Conservation (phyloP, 1,140 invertebrate genomes). For the Mesaphorura yosii region DNA sequence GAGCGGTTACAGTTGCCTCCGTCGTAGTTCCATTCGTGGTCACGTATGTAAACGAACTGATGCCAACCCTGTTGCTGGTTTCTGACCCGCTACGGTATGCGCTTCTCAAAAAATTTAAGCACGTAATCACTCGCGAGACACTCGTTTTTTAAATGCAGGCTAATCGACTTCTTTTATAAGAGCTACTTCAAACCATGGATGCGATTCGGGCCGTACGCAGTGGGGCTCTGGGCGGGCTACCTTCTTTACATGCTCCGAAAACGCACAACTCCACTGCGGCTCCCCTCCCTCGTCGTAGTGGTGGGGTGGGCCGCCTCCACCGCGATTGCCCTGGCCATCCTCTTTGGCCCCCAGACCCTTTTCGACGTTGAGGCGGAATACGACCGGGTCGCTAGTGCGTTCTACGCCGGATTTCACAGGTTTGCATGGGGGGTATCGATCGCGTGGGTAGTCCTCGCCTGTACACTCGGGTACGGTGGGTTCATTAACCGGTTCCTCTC, state of each 20-base stretch:
- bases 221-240: slow-evolving; percentile 21
- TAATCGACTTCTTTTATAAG: neutral
- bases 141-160: neutral
- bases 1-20: slow-evolving; percentile 16
- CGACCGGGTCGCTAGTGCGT: neutral
- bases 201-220: slow-evolving; percentile 20
- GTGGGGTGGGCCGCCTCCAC: slow-evolving; percentile 35
- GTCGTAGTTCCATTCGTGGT: slow-evolving; percentile 16
- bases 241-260: slow-evolving; percentile 10
- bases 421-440: slow-evolving; percentile 48
- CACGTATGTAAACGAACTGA: neutral
- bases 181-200: slow-evolving; percentile 25
- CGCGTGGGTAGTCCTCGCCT: slow-evolving; percentile 56
- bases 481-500: slow-evolving; percentile 43
- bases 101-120: neutral
- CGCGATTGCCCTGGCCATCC: slow-evolving; percentile 27
- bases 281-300: slow-evolving; percentile 2
- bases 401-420: slow-evolving; percentile 48
- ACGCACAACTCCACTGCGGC: neutral
- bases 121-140: neutral
- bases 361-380: slow-evolving; percentile 27
- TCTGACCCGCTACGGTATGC: neutral
- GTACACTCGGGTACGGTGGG: slow-evolving; percentile 51
- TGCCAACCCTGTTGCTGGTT: slow-evolving; percentile 1
- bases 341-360: slow-evolving; percentile 34